These are phyloP conservation scores for Aplocera efformata DNA, from an alignment of 2,888 invertebrate genomes.

Conservation along the genomic window DNA sequence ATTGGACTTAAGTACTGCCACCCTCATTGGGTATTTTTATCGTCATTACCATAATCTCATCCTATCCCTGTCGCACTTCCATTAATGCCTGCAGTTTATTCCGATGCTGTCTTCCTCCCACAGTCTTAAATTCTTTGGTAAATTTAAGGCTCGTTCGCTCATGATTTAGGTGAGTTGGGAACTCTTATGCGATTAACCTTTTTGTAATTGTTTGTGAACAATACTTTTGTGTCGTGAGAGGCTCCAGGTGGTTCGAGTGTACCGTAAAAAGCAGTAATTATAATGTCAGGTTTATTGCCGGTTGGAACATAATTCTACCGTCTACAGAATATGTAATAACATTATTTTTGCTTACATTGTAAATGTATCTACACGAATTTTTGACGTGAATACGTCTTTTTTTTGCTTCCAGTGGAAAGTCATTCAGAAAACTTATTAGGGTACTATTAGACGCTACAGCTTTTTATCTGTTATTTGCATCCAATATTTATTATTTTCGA, in stretches of 20 bases:
- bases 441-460: too few relatives aligned
- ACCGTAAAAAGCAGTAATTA: background rate
- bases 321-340: too few relatives aligned
- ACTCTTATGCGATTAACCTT: slow-evolving; percentile 59
- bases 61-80: slow-evolving; percentile 44
- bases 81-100: slow-evolving; percentile 23
- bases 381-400: too few relatives aligned
- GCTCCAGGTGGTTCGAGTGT: slow-evolving; percentile 3
- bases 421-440: too few relatives aligned
- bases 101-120: slow-evolving; percentile 36
- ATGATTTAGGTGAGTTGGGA: slow-evolving; percentile 53
- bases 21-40: slow-evolving; percentile 74
- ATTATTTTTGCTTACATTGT: too few relatives aligned
- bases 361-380: too few relatives aligned
- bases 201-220: slow-evolving; percentile 54
- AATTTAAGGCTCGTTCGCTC: slow-evolving; percentile 66
- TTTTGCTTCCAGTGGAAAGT: too few relatives aligned
- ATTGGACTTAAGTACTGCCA: slow-evolving; percentile 74
- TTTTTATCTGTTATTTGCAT: too few relatives aligned
- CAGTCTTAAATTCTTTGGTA: slow-evolving; percentile 51
- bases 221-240: slow-evolving; percentile 9
- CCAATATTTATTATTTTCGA: too few relatives aligned
- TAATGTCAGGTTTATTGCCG: too few relatives aligned
- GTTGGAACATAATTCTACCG: too few relatives aligned
- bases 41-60: slow-evolving; percentile 73